Evolutionary conservation across 92 coral and sea anemone genomes (phyloP), one percentile per base, ranked within the genome.

Genomic region (Ricordea florida): DNA sequence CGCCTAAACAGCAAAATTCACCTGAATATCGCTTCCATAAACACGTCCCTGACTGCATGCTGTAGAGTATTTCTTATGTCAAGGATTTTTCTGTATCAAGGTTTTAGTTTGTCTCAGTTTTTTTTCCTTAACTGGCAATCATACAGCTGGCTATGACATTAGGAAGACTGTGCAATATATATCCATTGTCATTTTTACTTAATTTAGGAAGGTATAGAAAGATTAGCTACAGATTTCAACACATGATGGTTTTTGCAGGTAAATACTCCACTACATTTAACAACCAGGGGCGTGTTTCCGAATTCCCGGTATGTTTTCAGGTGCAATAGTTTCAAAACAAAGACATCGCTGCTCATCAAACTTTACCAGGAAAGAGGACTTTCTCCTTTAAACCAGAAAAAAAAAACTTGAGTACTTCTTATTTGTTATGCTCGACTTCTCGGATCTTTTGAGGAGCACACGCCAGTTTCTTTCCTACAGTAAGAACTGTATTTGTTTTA

Each of bases 211-310:
- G 98, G 22, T 82, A 85, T 38, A 89, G 90, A 27, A 94, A 92
- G 77, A 94, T 94, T 67, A 78, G 89, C 32, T 63, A 67, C 48
- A 91, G 81, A 18, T 62, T 94, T 42, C 98, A 94, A 62, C 92
- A 91, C 68, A 91, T 94, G 98, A 91, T 94, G 98, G 76, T 94
- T 55, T 94, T 94, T 63, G 82, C 98, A 72, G 98, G 98, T 92
- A 57, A 27, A 68, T 37, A n/a, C 40, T 67, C 25, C 9, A 29
- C 76, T 4, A 31, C 14, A 15, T 5, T 26, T 14, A 18, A 29
- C n/a, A n/a, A 45, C 52, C 52, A 45, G 20, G 20, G n/a, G 49
- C 20, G n/a, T 7, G 4, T 22, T 2, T 16, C n/a, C 20, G 20
- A 8, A 43, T 43, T 43, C 22, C 13, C 17, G 52, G 52, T 16